Evolutionary conservation across 2,797 vertebrate genomes (phyloP).

Genomic region (Mallotus villosus): DNA sequence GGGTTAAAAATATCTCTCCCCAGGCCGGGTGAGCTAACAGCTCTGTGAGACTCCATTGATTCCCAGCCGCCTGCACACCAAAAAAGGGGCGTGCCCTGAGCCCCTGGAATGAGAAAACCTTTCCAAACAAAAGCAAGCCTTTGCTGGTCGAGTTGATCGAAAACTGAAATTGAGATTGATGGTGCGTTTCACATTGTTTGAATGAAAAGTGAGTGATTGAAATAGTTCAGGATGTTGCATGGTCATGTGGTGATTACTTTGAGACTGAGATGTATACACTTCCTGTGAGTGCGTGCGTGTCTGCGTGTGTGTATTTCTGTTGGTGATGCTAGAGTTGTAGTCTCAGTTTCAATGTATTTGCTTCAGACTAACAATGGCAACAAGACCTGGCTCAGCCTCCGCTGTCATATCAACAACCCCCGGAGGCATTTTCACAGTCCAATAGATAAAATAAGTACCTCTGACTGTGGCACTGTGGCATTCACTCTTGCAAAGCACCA

Average conservation of each 20-base stretch:
- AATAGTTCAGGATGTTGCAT: background rate
- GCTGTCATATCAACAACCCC: conserved; percentile 36
- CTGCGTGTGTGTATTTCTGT: background rate
- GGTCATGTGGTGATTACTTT: background rate
- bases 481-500: conserved; percentile 30
- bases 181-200: too few species aligned
- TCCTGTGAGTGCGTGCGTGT: background rate
- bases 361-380: conserved; percentile 8
- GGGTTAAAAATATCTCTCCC: conserved; percentile 36
- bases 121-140: too few species aligned
- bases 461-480: conserved; percentile 35
- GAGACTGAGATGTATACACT: background rate
- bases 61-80: conserved; percentile 25
- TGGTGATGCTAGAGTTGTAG: conserved; percentile 25
- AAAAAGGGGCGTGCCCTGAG: background rate
- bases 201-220: too few species aligned
- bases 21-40: conserved; percentile 10
- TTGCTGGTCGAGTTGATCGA: too few species aligned
- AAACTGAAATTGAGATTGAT: too few species aligned
- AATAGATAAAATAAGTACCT: conserved; percentile 46
- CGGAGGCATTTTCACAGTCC: conserved; percentile 45
- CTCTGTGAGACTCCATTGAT: conserved; percentile 28
- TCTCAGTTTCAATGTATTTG: conserved; percentile 34
- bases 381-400: conserved; percentile 41
- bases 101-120: too few species aligned